Percentiles rank a stretch among this genome's conserved stretches.
phyloP scores from a whole-genome alignment of 2,888 invertebrate genomes.

The Portevinia maculata region DNA sequence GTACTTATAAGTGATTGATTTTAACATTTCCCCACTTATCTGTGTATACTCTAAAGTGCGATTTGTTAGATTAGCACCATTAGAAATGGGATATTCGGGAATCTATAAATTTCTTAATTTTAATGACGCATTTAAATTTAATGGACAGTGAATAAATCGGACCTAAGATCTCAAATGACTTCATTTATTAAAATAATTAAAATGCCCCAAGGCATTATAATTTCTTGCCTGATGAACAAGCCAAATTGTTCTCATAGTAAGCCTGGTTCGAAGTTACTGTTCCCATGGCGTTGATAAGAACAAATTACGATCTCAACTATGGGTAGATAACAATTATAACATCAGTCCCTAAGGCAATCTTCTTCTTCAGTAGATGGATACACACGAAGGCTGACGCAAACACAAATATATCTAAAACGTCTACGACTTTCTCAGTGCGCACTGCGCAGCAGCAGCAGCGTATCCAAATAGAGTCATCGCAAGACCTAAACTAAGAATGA shows the following conservation, averaged over 20 bases:
- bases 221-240: neutral
- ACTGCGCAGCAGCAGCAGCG: neutral
- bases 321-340: conserved; percentile 54
- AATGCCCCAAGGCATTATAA: conserved; percentile 28
- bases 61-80: too few relatives aligned
- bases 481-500: conserved; percentile 3
- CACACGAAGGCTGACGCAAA: conserved; percentile 11
- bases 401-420: conserved; percentile 4
- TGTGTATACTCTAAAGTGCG: too few relatives aligned
- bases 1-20: too few relatives aligned
- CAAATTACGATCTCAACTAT: conserved; percentile 5
- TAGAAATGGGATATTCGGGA: too few relatives aligned
- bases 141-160: too few relatives aligned
- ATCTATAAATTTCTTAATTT: too few relatives aligned
- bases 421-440: conserved; percentile 1
- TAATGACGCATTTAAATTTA: too few relatives aligned
- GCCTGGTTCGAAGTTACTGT: neutral
- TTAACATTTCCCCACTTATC: too few relatives aligned
- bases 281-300: conserved; percentile 31
- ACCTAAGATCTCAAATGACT: neutral
- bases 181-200: conserved; percentile 20
- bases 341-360: conserved; percentile 37
- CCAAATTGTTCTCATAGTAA: neutral
- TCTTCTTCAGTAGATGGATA: conserved; percentile 37
- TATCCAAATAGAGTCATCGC: conserved; percentile 60